Base-by-base conservation (phyloP, 2,113 vertebrate species). In the Odobenus rosmarus region DNA sequence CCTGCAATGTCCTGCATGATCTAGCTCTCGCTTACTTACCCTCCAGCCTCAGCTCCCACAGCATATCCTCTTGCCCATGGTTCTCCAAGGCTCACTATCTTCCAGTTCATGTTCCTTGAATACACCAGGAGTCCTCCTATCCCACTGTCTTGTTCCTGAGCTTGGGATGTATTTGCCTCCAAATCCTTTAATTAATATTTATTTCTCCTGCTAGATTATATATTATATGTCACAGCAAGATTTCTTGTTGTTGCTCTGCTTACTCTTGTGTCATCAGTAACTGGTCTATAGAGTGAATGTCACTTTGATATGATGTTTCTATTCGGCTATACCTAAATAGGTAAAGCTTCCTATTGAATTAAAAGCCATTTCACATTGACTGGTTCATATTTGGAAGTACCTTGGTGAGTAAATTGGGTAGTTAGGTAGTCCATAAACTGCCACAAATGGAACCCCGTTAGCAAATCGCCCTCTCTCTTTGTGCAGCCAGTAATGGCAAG, bases 361-460 rank as follows among this genome's bases (percentile, higher is more conserved):
- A 64, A 7, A 95, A 77, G 24, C n/a, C 80, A 49, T 21, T 96
- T 97, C 53, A 28, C 16, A 51, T 0, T 51, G 42, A 28, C 12
- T 46, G 69, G 14, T 33, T 96, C 39, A 49, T 74, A 92, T 93
- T 79, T 82, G 69, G 89, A 96, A 90, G 33, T 83, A 46, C 24
- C 16, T 39, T 11, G 4, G 14, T n/a, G 36, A 91, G 74, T 82
- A 92, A 92, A 53, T 1, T 1, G 1, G 0, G 1, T 39, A 90
- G 33, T 16, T 4, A 80, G 36, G 49, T 42, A 91, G 61, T 88
- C 61, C 36, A 61, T 71, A 88, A 77, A 71, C 76, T 31, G 15
- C 8, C 16, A 71, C 28, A 79, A 80, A 89, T 24, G 76, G 24
- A 72, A 33, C 21, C 12, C 76, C 82, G 92, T 95, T 97, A 95